A percentile compares a stretch with the other conserved stretches of the same genome.
These are phyloP conservation scores for Terrapene triunguis DNA, from an alignment of 2,113 vertebrate species.

Conservation along the genomic window DNA sequence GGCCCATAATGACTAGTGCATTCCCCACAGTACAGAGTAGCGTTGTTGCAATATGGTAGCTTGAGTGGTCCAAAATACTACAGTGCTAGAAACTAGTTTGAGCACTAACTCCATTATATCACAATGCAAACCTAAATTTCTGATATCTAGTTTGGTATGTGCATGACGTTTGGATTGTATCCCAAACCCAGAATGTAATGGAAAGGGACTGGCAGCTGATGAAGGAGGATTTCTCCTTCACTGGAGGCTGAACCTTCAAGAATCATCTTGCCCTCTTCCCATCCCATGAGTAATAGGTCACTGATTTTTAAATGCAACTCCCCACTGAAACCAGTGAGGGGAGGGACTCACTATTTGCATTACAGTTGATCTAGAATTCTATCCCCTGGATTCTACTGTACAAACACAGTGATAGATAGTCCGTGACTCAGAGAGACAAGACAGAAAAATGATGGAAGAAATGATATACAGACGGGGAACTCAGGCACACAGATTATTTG, in stretches of 20 bases:
- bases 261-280: not conserved
- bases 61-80: not conserved
- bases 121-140: conserved; percentile 55
- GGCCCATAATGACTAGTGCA: not conserved
- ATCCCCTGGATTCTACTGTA: not conserved
- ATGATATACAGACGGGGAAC: not conserved
- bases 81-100: conserved; percentile 10
- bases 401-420: not conserved
- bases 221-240: not conserved
- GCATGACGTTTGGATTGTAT: not conserved
- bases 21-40: not conserved
- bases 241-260: not conserved
- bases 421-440: not conserved
- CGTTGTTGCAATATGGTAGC: conserved; percentile 32
- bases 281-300: not conserved
- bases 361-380: not conserved
- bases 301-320: not conserved
- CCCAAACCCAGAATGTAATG: conserved; percentile 29
- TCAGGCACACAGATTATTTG: not conserved
- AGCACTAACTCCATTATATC: conserved; percentile 54
- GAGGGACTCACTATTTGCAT: not conserved
- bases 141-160: conserved; percentile 17
- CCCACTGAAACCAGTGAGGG: not conserved
- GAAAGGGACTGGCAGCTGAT: conserved; percentile 33
- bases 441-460: not conserved